Base-by-base conservation (phyloP, 2,797 vertebrate species). In the Falco cherrug region DNA sequence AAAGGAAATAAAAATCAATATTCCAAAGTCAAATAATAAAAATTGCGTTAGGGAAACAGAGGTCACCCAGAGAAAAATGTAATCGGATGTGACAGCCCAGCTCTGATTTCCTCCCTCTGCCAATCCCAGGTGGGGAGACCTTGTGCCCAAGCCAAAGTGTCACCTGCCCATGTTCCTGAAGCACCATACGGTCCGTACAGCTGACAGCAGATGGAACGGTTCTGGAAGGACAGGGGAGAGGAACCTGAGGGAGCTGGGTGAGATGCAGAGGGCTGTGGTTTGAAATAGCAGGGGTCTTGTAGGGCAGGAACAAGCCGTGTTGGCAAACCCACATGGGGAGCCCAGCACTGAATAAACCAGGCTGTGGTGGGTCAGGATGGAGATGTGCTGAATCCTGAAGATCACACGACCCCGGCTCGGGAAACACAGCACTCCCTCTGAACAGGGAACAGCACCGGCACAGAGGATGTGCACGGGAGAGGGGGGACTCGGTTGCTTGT, bases 11-110 rank as follows among this genome's bases (percentile, higher is more conserved):
- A 96, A 95, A 97, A 97, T 97, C 97, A 95, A 96, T 97, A 94
- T 84, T 91, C 93, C 96, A 93, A 97, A 96, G 97, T 95, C 95
- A 95, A 96, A 96, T 92, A 91, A 89, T 93, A 87, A 95, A 94
- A 97, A 95, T 64, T 51, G 78, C 35, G 84, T 92, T 95, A 93
- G 31, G 78, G 82, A 96, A 96, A 84, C 87, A 91, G 95, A 95
- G 96, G 97, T 97, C 92, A 96, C 92, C 74, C 64, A 39, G 70
- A 67, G 57, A 83, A 91, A 95, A 95, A 93, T 3, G 21, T 90
- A 95, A 97, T 84, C 21, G 18, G 95, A 93, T 0, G 0, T 95
- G 97, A 96, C 96, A 97, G 86, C 82, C 64, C 54, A 6, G 53
- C 48, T 84, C 89, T 33, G 65, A 69, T 74, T 94, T 89, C 90